phyloP scores from a whole-genome alignment of 2,113 vertebrate species.

The Forbesichthys agassizii region DNA sequence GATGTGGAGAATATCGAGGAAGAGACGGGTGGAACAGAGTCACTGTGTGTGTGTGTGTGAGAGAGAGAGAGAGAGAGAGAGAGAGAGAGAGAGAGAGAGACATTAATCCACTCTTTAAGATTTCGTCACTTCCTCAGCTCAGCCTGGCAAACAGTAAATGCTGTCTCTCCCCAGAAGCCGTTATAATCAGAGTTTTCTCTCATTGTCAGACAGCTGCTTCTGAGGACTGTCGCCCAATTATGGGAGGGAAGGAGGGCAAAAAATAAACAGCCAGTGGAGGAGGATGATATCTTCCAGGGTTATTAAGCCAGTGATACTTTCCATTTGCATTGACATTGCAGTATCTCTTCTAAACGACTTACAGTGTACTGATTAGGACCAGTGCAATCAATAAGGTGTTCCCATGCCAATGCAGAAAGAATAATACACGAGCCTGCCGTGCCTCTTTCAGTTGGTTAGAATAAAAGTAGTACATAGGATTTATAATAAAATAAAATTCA shows the following conservation, averaged over 20 bases:
- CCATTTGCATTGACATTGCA: conserved; percentile 50
- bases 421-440: not conserved
- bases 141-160: conserved; percentile 60
- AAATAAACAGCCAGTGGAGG: conserved; percentile 15
- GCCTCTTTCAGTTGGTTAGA: conserved; percentile 8
- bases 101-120: conserved; percentile 67
- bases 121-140: conserved; percentile 58
- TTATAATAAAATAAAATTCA: not conserved
- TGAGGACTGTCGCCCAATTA: conserved; percentile 65
- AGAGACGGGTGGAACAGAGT: conserved; percentile 28
- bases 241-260: conserved; percentile 8
- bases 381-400: conserved; percentile 32
- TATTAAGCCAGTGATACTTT: conserved; percentile 51
- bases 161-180: conserved; percentile 39
- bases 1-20: conserved; percentile 38
- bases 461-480: not conserved
- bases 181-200: conserved; percentile 59
- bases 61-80: not conserved
- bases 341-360: conserved; percentile 44
- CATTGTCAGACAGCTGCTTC: conserved; percentile 60
- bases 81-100: conserved; percentile 20
- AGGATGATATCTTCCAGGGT: conserved; percentile 18
- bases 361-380: conserved; percentile 32
- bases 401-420: conserved; percentile 26
- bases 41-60: conserved; percentile 5